These are phyloP conservation scores for Hystrix brachyura DNA, from an alignment of 2,113 vertebrate species.

Conservation along the genomic window DNA sequence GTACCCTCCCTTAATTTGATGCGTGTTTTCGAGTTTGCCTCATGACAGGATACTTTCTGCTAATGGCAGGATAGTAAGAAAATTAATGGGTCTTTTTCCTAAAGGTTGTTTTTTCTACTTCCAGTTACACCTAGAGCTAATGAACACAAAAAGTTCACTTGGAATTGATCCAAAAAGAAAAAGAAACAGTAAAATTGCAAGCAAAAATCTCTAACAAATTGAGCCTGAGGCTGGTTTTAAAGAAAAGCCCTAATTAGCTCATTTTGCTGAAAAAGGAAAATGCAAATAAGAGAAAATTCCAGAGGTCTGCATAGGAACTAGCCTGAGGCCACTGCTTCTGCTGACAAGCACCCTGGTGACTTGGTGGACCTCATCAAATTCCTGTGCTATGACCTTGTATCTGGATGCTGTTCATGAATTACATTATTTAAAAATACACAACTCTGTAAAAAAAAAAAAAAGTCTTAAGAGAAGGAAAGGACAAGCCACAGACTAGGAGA, in stretches of 20 bases:
- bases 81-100: constrained; percentile 48
- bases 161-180: constrained; percentile 46
- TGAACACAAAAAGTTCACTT: constrained; percentile 59
- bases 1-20: not conserved
- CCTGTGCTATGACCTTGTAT: not conserved
- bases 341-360: too few species aligned
- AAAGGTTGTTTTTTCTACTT: constrained; percentile 44
- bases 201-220: constrained; percentile 58
- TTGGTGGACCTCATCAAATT: not conserved
- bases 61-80: constrained; percentile 34
- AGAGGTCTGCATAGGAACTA: not conserved
- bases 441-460: not conserved
- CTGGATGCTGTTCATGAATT: not conserved
- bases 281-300: not conserved
- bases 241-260: constrained; percentile 54
- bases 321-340: not conserved
- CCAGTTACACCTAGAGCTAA: constrained; percentile 48
- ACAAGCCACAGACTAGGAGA: not conserved
- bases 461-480: not conserved
- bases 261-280: constrained; percentile 61
- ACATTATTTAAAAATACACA: not conserved
- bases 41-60: not conserved
- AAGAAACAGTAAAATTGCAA: constrained; percentile 42
- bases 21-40: constrained; percentile 6
- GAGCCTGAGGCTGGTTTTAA: constrained; percentile 51